Evolutionary conservation across 2,113 vertebrate species (phyloP).

Genomic region (Pheucticus melanocephalus): DNA sequence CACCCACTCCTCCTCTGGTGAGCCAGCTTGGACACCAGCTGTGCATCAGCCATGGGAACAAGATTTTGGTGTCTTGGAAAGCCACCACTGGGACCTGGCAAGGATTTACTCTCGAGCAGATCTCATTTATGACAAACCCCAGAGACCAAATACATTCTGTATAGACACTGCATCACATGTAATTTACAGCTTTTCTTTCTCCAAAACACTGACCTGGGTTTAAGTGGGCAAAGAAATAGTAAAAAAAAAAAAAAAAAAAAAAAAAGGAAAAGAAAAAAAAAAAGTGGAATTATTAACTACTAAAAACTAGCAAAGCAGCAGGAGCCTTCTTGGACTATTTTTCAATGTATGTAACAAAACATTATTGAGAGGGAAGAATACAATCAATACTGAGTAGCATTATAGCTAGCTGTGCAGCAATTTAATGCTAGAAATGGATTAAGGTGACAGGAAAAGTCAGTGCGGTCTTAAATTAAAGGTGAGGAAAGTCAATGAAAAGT

Average conservation of each 20-base stretch:
- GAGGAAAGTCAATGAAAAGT: constrained; percentile 55
- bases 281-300: not conserved
- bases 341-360: constrained; percentile 44
- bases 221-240: not conserved
- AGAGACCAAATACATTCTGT: not conserved
- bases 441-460: constrained; percentile 57
- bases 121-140: not conserved
- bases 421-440: constrained; percentile 50
- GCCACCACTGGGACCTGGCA: not conserved
- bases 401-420: constrained; percentile 29
- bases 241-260: not conserved
- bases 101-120: not conserved
- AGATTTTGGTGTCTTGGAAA: not conserved
- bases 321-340: constrained; percentile 16
- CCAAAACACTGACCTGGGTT: not conserved
- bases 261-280: not conserved
- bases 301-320: not conserved
- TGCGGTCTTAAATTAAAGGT: constrained; percentile 57
- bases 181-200: not conserved
- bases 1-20: not conserved
- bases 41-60: not conserved
- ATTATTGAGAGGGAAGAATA: constrained; percentile 45
- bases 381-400: constrained; percentile 27
- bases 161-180: not conserved
- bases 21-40: not conserved